Evolutionary conservation across 2,888 invertebrate genomes (phyloP).

Genomic region (Mesorhabditis belari): DNA sequence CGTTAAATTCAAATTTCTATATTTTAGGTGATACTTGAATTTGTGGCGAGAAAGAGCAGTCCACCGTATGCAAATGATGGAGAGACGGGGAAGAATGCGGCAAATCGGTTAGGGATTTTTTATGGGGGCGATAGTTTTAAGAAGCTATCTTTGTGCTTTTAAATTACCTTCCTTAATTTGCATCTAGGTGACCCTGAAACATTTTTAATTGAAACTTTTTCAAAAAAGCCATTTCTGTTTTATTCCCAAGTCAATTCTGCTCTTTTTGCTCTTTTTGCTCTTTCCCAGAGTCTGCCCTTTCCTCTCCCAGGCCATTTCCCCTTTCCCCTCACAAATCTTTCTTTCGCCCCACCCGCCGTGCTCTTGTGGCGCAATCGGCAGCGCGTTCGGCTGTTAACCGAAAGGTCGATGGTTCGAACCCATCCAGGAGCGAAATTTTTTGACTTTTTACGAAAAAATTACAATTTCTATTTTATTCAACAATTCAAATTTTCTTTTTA

Average conservation of each 20-base stretch:
- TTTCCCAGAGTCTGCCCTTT: no score
- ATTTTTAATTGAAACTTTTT: neutral
- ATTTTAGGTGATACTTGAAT: neutral
- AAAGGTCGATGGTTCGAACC: constrained; percentile 52
- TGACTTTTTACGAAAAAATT: neutral
- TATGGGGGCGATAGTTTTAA: no score
- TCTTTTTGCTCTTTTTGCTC: neutral
- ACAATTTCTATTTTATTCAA: neutral
- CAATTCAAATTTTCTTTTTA: neutral
- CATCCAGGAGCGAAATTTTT: constrained; percentile 44
- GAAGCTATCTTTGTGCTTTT: no score
- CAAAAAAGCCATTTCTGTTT: no score
- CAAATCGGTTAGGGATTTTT: no score
- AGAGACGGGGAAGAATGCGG: no score
- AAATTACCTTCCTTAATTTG: neutral
- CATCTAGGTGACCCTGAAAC: neutral
- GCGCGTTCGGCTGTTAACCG: constrained; percentile 53
- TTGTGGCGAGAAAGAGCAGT: neutral
- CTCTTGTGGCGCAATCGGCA: constrained; percentile 44
- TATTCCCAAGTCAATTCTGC: no score
- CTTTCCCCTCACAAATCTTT: neutral
- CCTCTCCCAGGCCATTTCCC: no score
- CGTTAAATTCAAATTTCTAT: neutral
- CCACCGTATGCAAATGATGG: no score
- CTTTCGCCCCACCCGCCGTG: constrained; percentile 2